Conservation (phyloP, 1,140 invertebrate species). For the Zaprionus nigranus region DNA sequence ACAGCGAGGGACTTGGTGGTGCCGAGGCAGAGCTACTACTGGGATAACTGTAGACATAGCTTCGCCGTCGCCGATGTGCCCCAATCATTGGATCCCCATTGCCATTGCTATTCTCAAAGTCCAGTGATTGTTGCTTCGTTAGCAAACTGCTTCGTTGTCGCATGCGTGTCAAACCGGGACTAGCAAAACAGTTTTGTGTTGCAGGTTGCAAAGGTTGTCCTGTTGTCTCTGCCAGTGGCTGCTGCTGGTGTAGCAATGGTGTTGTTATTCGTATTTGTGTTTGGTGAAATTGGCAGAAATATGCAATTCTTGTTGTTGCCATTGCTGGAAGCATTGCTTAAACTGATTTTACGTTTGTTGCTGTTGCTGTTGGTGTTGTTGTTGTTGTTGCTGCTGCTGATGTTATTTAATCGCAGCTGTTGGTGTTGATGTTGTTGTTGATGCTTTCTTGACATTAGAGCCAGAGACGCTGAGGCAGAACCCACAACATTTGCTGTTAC, state of each 20-base stretch:
- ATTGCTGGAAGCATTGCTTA: conserved; percentile 85
- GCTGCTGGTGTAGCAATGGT: conserved; percentile 87
- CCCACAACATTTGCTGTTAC: conserved; percentile 68
- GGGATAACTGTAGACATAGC: conserved; percentile 66
- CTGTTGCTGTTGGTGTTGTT: conserved; percentile 50
- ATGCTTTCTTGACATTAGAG: conserved; percentile 83
- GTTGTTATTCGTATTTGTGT: conserved; percentile 68
- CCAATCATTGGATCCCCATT: conserved; percentile 78
- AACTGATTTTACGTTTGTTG: conserved; percentile 85
- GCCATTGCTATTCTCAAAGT: conserved; percentile 63
- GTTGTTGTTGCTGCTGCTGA: conserved; percentile 30
- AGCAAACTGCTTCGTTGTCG: conserved; percentile 78
- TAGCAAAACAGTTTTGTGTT: conserved; percentile 90
- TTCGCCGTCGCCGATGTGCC: conserved; percentile 63
- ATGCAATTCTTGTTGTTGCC: conserved; percentile 90
- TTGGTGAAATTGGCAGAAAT: conserved; percentile 92
- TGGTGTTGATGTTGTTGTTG: conserved; percentile 65
- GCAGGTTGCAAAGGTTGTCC: conserved; percentile 66
- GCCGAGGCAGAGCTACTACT: conserved; percentile 78
- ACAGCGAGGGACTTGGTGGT: conserved; percentile 78
- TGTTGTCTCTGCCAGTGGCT: conserved; percentile 87
- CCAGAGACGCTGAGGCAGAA: conserved; percentile 84
- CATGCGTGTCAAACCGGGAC: conserved; percentile 90
- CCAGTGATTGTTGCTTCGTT: conserved; percentile 76
- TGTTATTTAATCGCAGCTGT: conserved; percentile 48